Evolutionary conservation across 2,797 vertebrate genomes (phyloP), one percentile per base, ranked within the genome.

Genomic region (Tympanoctomys barrerae): DNA sequence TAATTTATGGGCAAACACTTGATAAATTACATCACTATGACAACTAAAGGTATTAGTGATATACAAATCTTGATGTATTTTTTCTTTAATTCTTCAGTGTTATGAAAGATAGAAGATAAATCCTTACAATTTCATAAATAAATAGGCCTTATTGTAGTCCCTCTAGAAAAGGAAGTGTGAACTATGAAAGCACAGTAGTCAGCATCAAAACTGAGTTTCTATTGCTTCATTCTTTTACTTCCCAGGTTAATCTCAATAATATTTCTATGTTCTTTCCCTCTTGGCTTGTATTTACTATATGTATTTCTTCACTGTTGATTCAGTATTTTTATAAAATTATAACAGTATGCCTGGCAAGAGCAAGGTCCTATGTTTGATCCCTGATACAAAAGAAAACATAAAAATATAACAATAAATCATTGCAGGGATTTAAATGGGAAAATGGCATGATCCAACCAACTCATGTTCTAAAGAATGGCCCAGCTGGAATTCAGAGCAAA

Each of bases 31-130:
- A 19, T 22, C 24, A 33, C 52, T 31, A 49, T 33, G n/a, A 7
- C 68, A 95, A 90, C 21, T 71, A 92, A 94, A 95, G 59, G 3
- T 71, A 59, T 64, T 78, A 19, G 42, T 54, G 64, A 80, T 46
- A 70, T 70, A 80, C 19, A 89, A 92, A 64, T 77, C 5, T 86
- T 39, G 28, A 84, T 22, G 49, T 49, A 79, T 73, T 95, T 86
- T 90, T 46, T 46, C 70, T 87, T 87, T 54, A 81, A 88, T 73
- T 80, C 4, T 68, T 89, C 26, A 90, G 9, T 2, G 66, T 79
- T 18, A 62, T 36, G 93, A 93, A 96, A 90, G 18, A 84, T 4
- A 87, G 62, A 52, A 87, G 22, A 61, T 28, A 71, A 91, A 66
- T 84, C 8, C 36, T 94, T 80, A 90, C 12, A 85, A 84, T 77